Evolutionary conservation across 1,140 invertebrate genomes (phyloP).

Genomic region (Sminthurinus signatus): DNA sequence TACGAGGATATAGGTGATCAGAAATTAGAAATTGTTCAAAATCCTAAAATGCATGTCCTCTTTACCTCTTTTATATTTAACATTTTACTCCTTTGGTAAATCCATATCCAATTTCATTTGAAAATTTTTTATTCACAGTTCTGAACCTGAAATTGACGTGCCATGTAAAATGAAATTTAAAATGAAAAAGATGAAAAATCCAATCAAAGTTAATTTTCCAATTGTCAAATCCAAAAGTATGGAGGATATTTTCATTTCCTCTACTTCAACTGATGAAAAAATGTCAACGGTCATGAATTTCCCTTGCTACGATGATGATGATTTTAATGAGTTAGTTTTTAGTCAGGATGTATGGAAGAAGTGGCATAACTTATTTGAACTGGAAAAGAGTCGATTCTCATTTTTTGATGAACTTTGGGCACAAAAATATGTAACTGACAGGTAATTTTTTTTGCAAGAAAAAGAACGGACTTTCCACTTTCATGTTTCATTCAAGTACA

Average conservation of each 20-base stretch:
- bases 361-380: constrained; percentile 17
- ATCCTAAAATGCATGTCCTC: background rate
- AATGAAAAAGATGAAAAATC: background rate
- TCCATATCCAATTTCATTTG: background rate
- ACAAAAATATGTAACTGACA: constrained; percentile 24
- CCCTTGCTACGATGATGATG: background rate
- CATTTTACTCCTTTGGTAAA: background rate
- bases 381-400: constrained; percentile 26
- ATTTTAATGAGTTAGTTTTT: background rate
- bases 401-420: constrained; percentile 33
- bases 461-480: too few relatives aligned
- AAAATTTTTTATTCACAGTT: background rate
- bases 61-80: too few relatives aligned
- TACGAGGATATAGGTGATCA: background rate
- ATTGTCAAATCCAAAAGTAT: too few relatives aligned
- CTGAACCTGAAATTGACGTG: background rate
- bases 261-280: too few relatives aligned
- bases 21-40: background rate
- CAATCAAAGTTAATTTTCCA: too few relatives aligned
- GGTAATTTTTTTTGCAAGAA: too few relatives aligned
- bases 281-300: background rate
- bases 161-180: background rate
- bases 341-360: background rate
- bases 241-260: background rate
- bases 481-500: too few relatives aligned